These are phyloP conservation scores for Coleophora flavipennella DNA, from an alignment of 2,888 invertebrate species.

Conservation along the genomic window DNA sequence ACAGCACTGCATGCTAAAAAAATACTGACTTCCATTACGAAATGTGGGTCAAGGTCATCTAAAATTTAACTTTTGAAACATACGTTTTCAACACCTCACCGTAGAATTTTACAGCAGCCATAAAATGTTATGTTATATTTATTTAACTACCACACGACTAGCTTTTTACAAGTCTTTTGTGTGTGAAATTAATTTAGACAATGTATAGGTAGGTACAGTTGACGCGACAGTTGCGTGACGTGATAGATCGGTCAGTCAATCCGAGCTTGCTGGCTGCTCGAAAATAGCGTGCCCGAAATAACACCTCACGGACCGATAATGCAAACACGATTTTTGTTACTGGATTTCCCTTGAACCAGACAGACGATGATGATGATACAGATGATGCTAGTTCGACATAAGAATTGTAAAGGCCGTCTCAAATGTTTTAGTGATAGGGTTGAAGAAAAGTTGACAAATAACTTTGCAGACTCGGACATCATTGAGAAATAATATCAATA, in stretches of 20 bases:
- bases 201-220: conserved; percentile 35
- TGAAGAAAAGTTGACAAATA: not conserved
- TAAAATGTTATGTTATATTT: too few relatives aligned
- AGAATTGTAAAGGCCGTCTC: too few relatives aligned
- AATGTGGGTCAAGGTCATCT: conserved; percentile 67
- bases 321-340: conserved; percentile 66
- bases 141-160: too few relatives aligned
- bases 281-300: conserved; percentile 65
- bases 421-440: not conserved
- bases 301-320: conserved; percentile 64
- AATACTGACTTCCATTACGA: conserved; percentile 26
- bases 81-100: too few relatives aligned
- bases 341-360: conserved; percentile 44
- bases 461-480: not conserved
- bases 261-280: conserved; percentile 63
- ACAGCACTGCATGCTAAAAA: conserved; percentile 14
- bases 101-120: too few relatives aligned
- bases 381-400: too few relatives aligned
- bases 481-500: not conserved
- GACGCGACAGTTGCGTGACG: conserved; percentile 38
- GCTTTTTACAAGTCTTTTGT: too few relatives aligned
- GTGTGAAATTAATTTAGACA: conserved; percentile 23
- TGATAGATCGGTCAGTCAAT: conserved; percentile 70
- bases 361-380: conserved; percentile 17
- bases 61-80: conserved; percentile 16